These are phyloP conservation scores for Mastomys natalensis DNA, from an alignment of 2,113 vertebrate genomes.

Conservation along the genomic window DNA sequence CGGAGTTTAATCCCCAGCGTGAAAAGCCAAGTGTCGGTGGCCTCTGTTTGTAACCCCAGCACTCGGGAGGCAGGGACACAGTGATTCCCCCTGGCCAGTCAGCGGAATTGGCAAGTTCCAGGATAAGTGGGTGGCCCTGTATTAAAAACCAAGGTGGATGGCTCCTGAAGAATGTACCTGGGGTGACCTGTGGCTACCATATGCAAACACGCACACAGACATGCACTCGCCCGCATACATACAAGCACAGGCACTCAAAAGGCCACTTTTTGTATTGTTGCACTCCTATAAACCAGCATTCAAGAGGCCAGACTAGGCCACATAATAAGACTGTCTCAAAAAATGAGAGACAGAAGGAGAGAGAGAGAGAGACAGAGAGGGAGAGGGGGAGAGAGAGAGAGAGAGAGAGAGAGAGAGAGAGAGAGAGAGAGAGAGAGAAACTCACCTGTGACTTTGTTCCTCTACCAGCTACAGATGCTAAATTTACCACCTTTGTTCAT, in stretches of 20 bases:
- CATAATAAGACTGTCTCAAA: not conserved
- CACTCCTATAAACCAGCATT: not conserved
- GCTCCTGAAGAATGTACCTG: not conserved
- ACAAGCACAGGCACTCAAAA: not conserved
- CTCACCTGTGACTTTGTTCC: not conserved
- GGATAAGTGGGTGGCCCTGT: not conserved
- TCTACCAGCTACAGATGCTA: not conserved
- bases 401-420: not conserved
- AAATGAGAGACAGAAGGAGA: not conserved
- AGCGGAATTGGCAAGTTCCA: not conserved
- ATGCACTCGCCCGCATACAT: too few species aligned
- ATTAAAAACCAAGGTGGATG: not conserved
- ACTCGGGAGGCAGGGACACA: not conserved
- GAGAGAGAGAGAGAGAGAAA: not conserved
- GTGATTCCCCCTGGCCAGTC: not conserved
- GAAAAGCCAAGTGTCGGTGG: not conserved
- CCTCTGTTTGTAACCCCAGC: not conserved
- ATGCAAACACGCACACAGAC: rapidly evolving
- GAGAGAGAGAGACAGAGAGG: not conserved
- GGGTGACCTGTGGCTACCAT: too few species aligned
- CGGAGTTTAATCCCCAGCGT: not conserved
- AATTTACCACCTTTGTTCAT: not conserved
- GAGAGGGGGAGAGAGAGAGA: not conserved
- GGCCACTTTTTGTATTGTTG: not conserved
- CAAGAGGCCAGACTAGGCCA: not conserved